phyloP scores from a whole-genome alignment of 2,113 vertebrate genomes.

The Thermophis baileyi region DNA sequence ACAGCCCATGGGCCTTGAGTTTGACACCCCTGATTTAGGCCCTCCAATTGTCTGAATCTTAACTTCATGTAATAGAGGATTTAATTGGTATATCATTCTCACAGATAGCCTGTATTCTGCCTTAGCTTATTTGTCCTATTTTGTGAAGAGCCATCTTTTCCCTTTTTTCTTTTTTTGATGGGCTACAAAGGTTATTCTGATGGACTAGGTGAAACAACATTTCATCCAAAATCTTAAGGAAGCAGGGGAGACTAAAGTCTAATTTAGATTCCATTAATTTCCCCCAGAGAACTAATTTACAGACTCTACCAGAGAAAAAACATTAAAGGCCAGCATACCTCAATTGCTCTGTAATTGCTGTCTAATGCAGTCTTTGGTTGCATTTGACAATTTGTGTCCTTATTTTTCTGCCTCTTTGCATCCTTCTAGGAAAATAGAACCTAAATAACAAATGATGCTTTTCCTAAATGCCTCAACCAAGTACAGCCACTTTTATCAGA shows the following conservation, averaged over 20 bases:
- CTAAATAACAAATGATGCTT: not conserved
- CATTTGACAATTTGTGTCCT: accelerated
- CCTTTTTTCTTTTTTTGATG: not conserved
- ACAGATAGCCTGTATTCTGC: not conserved
- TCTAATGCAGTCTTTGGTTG: constrained; percentile 16
- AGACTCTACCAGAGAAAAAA: constrained; percentile 27
- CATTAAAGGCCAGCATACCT: constrained; percentile 47
- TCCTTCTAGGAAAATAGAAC: not conserved
- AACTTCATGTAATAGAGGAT: not conserved
- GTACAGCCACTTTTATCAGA: not conserved
- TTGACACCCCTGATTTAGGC: not conserved
- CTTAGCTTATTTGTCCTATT: not conserved
- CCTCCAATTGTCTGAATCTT: not conserved
- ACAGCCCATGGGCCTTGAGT: no score
- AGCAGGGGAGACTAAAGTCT: constrained; percentile 17
- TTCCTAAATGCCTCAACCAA: not conserved
- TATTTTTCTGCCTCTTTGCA: not conserved
- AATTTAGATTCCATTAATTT: constrained; percentile 36
- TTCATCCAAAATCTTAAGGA: constrained; percentile 15
- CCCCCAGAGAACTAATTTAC: constrained; percentile 37
- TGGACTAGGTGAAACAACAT: constrained; percentile 7
- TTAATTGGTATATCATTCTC: not conserved
- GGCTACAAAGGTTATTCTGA: constrained; percentile 2
- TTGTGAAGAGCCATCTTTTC: not conserved
- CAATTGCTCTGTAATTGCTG: constrained; percentile 10